Conservation (phyloP, 2,797 vertebrate species). For the Xyrichtys novacula region DNA sequence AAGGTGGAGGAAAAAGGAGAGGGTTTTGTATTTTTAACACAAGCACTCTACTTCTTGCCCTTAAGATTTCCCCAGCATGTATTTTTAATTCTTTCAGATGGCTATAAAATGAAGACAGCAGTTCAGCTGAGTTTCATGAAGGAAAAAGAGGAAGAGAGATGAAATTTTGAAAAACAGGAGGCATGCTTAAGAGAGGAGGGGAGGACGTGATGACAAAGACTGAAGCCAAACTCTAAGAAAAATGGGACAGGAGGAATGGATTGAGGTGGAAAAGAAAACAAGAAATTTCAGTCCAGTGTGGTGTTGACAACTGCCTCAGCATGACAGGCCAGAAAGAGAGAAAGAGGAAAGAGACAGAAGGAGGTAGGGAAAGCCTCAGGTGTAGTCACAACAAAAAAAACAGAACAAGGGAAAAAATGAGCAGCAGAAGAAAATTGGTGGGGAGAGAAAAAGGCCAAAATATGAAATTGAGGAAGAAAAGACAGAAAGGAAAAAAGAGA, state of each 20-base stretch:
- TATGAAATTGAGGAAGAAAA: not conserved
- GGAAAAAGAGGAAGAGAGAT: not conserved
- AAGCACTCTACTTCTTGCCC: conserved; percentile 19
- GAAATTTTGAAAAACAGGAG: not conserved
- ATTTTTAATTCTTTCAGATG: conserved; percentile 60
- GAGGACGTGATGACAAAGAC: conserved; percentile 22
- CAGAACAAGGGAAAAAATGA: not conserved
- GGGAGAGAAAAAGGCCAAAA: not conserved
- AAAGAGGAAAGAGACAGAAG: not conserved
- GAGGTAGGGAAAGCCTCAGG: conserved; percentile 22
- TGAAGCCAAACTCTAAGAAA: conserved; percentile 12
- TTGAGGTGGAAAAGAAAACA: conserved; percentile 23
- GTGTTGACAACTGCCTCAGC: conserved; percentile 47
- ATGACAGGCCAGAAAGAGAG: conserved; percentile 27
- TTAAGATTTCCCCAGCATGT: conserved; percentile 36
- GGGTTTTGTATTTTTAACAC: conserved; percentile 46
- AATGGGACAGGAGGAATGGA: conserved; percentile 7
- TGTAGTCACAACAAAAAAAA: conserved; percentile 11
- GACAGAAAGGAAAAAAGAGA: conserved; percentile 2
- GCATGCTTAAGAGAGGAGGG: conserved; percentile 10
- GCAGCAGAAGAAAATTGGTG: not conserved
- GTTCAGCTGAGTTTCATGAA: conserved; percentile 27
- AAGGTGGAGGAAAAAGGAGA: not conserved
- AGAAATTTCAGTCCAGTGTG: not conserved
- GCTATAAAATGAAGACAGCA: conserved; percentile 33